These are phyloP conservation scores for Hypanus sabinus DNA, from an alignment of 2,113 vertebrate species.

Conservation along the genomic window DNA sequence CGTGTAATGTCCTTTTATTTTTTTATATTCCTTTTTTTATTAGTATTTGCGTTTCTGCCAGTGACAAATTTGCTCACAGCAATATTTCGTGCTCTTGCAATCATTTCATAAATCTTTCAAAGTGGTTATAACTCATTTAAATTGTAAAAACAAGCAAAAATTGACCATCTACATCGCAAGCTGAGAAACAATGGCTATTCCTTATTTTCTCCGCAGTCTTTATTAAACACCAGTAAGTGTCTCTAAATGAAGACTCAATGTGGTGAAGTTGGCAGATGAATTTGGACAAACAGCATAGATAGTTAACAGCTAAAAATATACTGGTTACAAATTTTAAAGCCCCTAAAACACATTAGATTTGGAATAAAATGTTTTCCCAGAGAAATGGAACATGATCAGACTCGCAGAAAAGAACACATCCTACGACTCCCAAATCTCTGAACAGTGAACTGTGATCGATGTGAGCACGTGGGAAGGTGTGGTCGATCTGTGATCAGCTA, in stretches of 20 bases:
- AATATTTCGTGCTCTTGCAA: slow-evolving; percentile 52
- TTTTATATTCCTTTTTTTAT: slow-evolving; percentile 38
- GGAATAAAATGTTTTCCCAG: neutral
- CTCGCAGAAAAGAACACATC: neutral
- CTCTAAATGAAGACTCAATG: neutral
- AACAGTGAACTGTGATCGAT: too few species aligned
- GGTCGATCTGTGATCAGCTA: neutral
- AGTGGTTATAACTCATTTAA: slow-evolving; percentile 62
- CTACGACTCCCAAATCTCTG: neutral
- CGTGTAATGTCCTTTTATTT: slow-evolving; percentile 47
- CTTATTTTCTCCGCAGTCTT: neutral
- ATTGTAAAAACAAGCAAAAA: slow-evolving; percentile 63
- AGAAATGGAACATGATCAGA: neutral
- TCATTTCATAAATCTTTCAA: slow-evolving; percentile 59
- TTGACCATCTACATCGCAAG: slow-evolving; percentile 56
- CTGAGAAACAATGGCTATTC: slow-evolving; percentile 52
- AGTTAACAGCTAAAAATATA: too few species aligned
- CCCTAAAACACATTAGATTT: neutral
- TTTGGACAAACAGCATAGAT: neutral
- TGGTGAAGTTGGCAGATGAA: neutral
- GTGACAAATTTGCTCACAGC: slow-evolving; percentile 64
- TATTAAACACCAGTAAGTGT: neutral
- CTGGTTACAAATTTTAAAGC: too few species aligned
- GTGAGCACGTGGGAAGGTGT: neutral
- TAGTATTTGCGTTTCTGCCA: slow-evolving; percentile 54